phyloP scores from a whole-genome alignment of 2,797 vertebrate genomes.

The Epinephelus awoara region DNA sequence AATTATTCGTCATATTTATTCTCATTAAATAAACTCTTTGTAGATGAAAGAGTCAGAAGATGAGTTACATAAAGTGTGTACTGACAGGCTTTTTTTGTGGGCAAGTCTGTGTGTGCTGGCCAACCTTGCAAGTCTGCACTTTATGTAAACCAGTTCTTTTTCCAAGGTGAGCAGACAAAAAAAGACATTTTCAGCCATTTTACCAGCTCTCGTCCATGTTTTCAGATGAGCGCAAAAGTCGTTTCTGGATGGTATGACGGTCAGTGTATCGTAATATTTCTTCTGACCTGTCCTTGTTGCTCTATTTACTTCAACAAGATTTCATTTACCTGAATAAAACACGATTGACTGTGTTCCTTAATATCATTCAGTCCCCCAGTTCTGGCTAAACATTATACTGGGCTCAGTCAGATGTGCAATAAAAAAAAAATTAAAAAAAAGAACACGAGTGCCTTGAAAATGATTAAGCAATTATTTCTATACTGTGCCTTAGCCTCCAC shows the following conservation, averaged over 20 bases:
- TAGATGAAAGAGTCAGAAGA: background rate
- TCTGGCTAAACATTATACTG: background rate
- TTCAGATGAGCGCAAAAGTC: background rate
- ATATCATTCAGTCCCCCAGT: constrained; percentile 16
- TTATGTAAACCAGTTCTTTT: background rate
- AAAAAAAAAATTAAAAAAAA: background rate
- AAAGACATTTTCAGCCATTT: background rate
- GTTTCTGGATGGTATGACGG: constrained; percentile 2
- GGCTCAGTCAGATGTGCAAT: constrained; percentile 3
- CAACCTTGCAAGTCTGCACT: background rate
- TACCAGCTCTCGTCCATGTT: background rate
- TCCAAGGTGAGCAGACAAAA: constrained; percentile 10
- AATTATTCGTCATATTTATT: background rate
- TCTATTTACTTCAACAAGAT: background rate
- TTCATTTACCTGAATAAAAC: constrained; percentile 11
- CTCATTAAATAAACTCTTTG: background rate
- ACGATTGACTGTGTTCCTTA: background rate
- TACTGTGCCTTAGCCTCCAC: constrained; percentile 24
- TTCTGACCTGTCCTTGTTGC: constrained; percentile 1
- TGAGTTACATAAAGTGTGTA: background rate
- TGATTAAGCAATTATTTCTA: constrained; percentile 29
- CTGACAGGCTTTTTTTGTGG: background rate
- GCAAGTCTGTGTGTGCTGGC: background rate
- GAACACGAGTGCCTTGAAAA: constrained; percentile 9
- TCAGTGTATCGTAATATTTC: background rate